Evolutionary conservation across 1,140 invertebrate genomes (phyloP).

Genomic region (Drosophila navojoa): DNA sequence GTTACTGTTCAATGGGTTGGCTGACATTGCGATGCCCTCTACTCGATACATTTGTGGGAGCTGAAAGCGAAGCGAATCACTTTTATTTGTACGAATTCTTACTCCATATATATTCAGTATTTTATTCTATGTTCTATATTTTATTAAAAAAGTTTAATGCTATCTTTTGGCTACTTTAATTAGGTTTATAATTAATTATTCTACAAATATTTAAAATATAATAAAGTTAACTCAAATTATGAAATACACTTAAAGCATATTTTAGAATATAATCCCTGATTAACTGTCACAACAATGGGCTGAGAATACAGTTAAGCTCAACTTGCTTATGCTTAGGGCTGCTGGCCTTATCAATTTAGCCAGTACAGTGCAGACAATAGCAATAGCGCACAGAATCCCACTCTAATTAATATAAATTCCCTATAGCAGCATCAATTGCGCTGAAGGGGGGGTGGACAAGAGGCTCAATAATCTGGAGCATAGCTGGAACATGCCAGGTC

Average conservation of each 20-base stretch:
- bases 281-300: too few relatives aligned
- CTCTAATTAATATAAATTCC: slow-evolving; percentile 70
- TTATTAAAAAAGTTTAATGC: too few relatives aligned
- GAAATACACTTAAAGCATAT: too few relatives aligned
- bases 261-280: too few relatives aligned
- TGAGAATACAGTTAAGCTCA: too few relatives aligned
- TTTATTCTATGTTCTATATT: too few relatives aligned
- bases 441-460: background rate
- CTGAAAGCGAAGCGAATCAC: background rate
- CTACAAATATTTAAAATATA: too few relatives aligned
- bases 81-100: background rate
- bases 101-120: too few relatives aligned
- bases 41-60: background rate
- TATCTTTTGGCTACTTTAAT: too few relatives aligned
- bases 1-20: background rate
- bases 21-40: slow-evolving; percentile 28
- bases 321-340: too few relatives aligned
- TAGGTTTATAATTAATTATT: too few relatives aligned
- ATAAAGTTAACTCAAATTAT: too few relatives aligned
- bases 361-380: slow-evolving; percentile 1
- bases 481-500: slow-evolving; percentile 7
- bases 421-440: slow-evolving; percentile 19
- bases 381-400: slow-evolving; percentile 26
- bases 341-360: slow-evolving; percentile 24
- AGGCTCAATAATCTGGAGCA: background rate